These are phyloP conservation scores for Lithosia quadra DNA, from an alignment of 2,888 invertebrate species.

Conservation along the genomic window DNA sequence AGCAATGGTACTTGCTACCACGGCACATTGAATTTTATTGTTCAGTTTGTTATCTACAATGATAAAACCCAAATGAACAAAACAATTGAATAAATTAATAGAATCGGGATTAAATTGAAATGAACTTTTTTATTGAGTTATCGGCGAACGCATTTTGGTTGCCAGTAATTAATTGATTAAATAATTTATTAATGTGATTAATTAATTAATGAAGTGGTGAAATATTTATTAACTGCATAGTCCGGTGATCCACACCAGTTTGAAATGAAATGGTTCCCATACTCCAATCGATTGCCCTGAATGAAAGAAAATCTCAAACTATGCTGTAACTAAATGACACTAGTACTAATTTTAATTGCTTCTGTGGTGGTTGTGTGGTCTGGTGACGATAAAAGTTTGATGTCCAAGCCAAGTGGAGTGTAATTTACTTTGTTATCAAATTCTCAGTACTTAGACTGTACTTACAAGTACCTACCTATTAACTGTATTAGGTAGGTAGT, in stretches of 20 bases:
- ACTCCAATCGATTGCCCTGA: not conserved
- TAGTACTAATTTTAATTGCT: not conserved
- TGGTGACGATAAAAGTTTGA: no score
- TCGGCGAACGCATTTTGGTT: constrained; percentile 14
- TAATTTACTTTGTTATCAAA: not conserved
- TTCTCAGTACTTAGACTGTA: not conserved
- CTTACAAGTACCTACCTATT: no score
- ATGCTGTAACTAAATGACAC: not conserved
- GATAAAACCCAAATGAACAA: constrained; percentile 1
- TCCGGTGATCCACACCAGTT: not conserved
- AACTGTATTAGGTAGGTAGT: no score
- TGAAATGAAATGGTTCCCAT: not conserved
- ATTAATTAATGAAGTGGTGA: not conserved
- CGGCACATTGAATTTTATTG: no score
- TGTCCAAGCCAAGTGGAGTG: not conserved
- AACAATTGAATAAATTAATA: constrained; percentile 19
- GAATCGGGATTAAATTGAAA: constrained; percentile 30
- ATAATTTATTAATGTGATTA: not conserved
- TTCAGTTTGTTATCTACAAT: not conserved
- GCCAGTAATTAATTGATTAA: not conserved
- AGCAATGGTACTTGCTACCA: not conserved
- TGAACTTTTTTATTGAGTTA: constrained; percentile 27
- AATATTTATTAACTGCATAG: constrained; percentile 1
- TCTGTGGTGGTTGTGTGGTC: not conserved
- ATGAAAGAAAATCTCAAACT: not conserved